These are phyloP conservation scores for Drosophila navojoa DNA, from an alignment of 1,140 invertebrate species.

Conservation along the genomic window DNA sequence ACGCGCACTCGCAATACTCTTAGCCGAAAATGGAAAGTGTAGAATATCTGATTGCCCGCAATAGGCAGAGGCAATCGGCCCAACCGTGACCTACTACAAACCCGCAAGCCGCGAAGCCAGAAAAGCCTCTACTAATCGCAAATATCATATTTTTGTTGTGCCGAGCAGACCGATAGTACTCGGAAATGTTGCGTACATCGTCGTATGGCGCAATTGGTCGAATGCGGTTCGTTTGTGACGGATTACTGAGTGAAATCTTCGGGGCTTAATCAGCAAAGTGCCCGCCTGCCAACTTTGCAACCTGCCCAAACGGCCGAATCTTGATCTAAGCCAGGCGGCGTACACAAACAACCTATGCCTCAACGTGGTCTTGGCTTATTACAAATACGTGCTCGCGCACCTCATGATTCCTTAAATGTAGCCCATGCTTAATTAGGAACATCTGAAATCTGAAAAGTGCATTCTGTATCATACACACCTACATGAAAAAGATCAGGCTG, in stretches of 20 bases:
- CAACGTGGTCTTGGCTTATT: conserved; percentile 34
- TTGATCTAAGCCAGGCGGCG: conserved; percentile 50
- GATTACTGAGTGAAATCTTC: conserved; percentile 38
- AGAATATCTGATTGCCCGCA: neutral
- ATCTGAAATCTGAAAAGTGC: no score
- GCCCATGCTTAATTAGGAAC: neutral
- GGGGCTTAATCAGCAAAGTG: conserved; percentile 49
- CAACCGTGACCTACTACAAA: conserved; percentile 76
- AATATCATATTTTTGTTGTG: conserved; percentile 9
- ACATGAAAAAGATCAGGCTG: no score
- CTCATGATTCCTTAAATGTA: neutral
- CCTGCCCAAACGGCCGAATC: conserved; percentile 2
- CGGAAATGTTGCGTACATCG: conserved; percentile 35
- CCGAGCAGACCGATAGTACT: conserved; percentile 1
- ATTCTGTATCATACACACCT: no score
- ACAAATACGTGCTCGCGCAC: neutral
- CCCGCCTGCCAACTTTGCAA: neutral
- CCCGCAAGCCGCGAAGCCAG: conserved; percentile 9
- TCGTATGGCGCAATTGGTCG: conserved; percentile 68
- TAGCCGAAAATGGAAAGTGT: neutral
- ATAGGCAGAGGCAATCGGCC: neutral
- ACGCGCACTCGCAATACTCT: neutral
- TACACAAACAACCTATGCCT: conserved; percentile 58
- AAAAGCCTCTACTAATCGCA: conserved; percentile 28
- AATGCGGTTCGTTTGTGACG: conserved; percentile 59